Base-by-base conservation (phyloP, 1,140 invertebrate genomes). In the Nylanderia fulva region DNA sequence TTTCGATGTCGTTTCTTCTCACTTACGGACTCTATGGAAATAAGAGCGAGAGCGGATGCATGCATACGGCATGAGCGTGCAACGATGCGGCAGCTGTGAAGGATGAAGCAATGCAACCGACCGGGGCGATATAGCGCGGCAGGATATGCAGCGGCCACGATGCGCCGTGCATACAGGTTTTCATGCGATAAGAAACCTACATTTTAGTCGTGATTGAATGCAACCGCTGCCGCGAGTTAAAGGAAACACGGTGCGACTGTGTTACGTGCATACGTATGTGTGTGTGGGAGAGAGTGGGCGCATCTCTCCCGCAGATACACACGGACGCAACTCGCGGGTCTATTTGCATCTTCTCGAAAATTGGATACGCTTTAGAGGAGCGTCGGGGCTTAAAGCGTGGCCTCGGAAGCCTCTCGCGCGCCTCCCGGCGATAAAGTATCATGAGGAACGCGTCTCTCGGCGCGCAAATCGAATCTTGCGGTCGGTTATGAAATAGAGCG, bases 311-410 rank as follows among this genome's bases (percentile, higher is more conserved):
- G 18, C 36, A 58, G 52, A 75, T 83, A 87, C 83, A 87, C 83
- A 82, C 77, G 68, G 54, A 45, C 48, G 54, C 72, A 61, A 54
- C 48, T 63, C n/a, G 87, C 86, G 45, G 63, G 52, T 87, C 83
- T 92, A 91, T 92, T 91, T 92, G 90, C 90, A 92, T 91, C 88
- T 88, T 87, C 84, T 64, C 86, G 85, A 91, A 92, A 82, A 92
- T 92, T 92, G 87, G 84, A 92, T 88, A 84, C 86, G 85, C 89
- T 75, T 77, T 89, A 63, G 80, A 85, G 87, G 88, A 85, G 36
- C 54, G 48, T 52, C 29, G 48, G 66, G 80, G 86, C 86, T 84
- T 89, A 85, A 90, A 92, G 76, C 86, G 88, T 88, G 89, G 87
- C 84, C 69, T 33, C 42, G 63, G 64, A 60, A 86, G 42, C 56